A percentile compares a stretch with the other conserved stretches of the same genome.
These are phyloP conservation scores for Drosophila siamana DNA, from an alignment of 2,888 invertebrate species.

Conservation along the genomic window DNA sequence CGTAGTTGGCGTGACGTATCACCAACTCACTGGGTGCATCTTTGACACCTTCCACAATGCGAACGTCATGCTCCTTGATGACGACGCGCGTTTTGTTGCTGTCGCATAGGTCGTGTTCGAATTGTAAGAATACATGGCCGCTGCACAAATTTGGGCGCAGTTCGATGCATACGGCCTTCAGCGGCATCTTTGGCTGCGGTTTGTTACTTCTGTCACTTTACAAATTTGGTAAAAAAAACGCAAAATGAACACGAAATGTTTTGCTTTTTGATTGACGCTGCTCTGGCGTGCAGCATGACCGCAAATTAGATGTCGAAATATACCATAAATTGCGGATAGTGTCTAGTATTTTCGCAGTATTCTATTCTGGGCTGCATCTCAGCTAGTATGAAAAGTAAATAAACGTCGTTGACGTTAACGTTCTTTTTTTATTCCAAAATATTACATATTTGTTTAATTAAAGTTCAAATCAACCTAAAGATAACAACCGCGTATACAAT, in stretches of 20 bases:
- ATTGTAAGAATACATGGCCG: conserved; percentile 79
- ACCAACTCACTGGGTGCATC: conserved; percentile 47
- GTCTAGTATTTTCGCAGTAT: background rate
- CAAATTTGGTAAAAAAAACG: conserved; percentile 4
- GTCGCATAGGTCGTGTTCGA: conserved; percentile 67
- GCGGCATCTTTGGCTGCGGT: conserved; percentile 61
- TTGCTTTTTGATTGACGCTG: conserved; percentile 21
- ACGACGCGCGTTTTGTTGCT: conserved; percentile 39
- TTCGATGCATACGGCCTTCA: conserved; percentile 78
- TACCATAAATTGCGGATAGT: background rate
- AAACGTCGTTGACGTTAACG: background rate
- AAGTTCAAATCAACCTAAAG: too few species aligned
- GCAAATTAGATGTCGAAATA: background rate
- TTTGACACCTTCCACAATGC: conserved; percentile 63
- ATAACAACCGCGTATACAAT: too few species aligned
- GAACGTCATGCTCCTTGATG: conserved; percentile 54
- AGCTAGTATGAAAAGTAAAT: background rate
- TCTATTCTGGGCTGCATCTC: background rate
- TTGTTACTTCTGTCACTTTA: background rate
- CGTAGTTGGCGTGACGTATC: conserved; percentile 62
- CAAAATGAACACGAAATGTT: conserved; percentile 16
- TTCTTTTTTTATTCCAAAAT: background rate
- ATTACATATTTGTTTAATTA: too few species aligned
- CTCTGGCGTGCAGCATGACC: background rate
- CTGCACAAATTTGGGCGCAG: conserved; percentile 82